Conservation (phyloP, 2,888 invertebrate species). For the Cylloceria caligata region DNA sequence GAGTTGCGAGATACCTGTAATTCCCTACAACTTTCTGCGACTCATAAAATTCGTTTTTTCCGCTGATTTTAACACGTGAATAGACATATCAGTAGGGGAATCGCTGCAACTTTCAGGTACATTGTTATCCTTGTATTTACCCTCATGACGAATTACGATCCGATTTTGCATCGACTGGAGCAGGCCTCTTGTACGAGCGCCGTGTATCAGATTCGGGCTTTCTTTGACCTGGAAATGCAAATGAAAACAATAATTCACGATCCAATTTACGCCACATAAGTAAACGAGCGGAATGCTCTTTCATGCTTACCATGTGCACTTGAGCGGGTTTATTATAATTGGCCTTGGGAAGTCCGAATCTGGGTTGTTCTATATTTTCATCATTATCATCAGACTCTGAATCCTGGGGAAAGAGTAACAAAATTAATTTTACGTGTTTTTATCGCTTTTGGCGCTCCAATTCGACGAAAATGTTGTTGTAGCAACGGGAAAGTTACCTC, state of each 20-base stretch:
- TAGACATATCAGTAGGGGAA: constrained; percentile 68
- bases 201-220: constrained; percentile 62
- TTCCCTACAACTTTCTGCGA: background rate
- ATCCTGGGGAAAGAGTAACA: constrained; percentile 50
- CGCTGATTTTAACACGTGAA: constrained; percentile 71
- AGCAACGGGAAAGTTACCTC: too few species aligned
- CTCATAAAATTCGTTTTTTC: constrained; percentile 70
- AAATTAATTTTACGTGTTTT: background rate
- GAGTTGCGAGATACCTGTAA: background rate
- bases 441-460: background rate
- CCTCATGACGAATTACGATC: constrained; percentile 77
- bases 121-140: constrained; percentile 55
- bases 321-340: constrained; percentile 73
- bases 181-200: constrained; percentile 70
- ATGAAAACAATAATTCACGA: constrained; percentile 6
- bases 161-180: constrained; percentile 74
- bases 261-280: background rate
- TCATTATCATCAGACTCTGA: constrained; percentile 43
- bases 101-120: constrained; percentile 66
- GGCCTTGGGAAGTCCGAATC: constrained; percentile 72
- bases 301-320: constrained; percentile 71
- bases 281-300: background rate
- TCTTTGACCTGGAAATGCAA: constrained; percentile 57
- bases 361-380: constrained; percentile 64
- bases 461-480: too few species aligned